phyloP scores from a whole-genome alignment of 1,140 invertebrate genomes.

The Aricia agestis region DNA sequence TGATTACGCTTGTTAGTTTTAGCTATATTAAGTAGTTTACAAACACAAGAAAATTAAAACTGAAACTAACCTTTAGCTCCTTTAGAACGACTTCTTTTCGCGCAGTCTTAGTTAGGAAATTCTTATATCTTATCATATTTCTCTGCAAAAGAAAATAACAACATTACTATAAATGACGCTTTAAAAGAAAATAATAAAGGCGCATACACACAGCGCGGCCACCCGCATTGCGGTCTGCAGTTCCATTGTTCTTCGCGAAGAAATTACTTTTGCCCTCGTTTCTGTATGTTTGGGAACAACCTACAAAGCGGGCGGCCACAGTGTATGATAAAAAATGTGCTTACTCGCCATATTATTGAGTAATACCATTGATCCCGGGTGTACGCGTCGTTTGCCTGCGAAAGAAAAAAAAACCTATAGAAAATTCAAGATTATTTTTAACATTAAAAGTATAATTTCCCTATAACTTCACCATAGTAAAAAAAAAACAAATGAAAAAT shows the following conservation, averaged over 20 bases:
- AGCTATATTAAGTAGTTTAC: too few relatives aligned
- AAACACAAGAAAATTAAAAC: not conserved
- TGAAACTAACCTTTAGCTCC: slow-evolving; percentile 82
- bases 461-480: too few relatives aligned
- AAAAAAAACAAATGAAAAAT: too few relatives aligned
- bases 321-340: slow-evolving; percentile 35
- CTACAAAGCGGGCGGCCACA: not conserved
- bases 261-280: slow-evolving; percentile 3
- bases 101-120: slow-evolving; percentile 81
- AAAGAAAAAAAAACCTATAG: slow-evolving; percentile 52
- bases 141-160: slow-evolving; percentile 77
- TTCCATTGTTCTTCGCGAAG: not conserved
- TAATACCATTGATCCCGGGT: slow-evolving; percentile 91
- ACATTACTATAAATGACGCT: slow-evolving; percentile 14
- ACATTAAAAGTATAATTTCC: too few relatives aligned
- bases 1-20: too few relatives aligned
- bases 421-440: too few relatives aligned
- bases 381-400: slow-evolving; percentile 85
- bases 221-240: not conserved
- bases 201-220: slow-evolving; percentile 7
- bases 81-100: slow-evolving; percentile 88
- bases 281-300: not conserved
- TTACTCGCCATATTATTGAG: slow-evolving; percentile 90
- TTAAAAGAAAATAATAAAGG: slow-evolving; percentile 12
- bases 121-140: slow-evolving; percentile 87